phyloP scores from a whole-genome alignment of 2,113 vertebrate species.

The Oophaga pumilio region DNA sequence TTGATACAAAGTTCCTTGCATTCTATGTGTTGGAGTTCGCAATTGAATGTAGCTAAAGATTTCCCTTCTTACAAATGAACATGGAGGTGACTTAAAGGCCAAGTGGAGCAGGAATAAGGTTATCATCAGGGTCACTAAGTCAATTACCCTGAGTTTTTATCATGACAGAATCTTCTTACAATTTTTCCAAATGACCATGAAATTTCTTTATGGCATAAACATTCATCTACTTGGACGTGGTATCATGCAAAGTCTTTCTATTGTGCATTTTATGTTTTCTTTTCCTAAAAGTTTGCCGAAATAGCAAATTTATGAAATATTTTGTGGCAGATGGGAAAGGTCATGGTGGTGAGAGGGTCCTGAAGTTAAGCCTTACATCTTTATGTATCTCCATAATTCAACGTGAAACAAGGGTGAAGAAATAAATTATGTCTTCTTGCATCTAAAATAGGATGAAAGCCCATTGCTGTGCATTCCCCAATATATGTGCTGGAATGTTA shows the following conservation, averaged over 20 bases:
- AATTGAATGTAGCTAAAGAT: neutral
- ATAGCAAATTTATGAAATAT: neutral
- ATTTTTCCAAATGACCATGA: neutral
- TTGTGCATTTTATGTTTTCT: neutral
- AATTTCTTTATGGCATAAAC: neutral
- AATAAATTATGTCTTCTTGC: slow-evolving; percentile 42
- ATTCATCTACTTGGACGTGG: neutral
- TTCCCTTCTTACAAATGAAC: neutral
- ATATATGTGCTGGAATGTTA: slow-evolving; percentile 49
- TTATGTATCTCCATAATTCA: slow-evolving; percentile 29
- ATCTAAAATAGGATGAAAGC: slow-evolving; percentile 29
- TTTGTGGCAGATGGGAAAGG: slow-evolving; percentile 30
- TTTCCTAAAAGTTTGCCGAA: neutral
- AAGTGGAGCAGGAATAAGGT: slow-evolving; percentile 18
- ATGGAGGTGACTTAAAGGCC: neutral
- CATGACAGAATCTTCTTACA: neutral
- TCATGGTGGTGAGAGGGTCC: neutral
- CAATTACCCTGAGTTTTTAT: neutral
- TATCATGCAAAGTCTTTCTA: neutral
- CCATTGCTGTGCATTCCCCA: slow-evolving; percentile 36
- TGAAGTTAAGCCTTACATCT: slow-evolving; percentile 17
- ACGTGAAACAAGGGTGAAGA: slow-evolving; percentile 35
- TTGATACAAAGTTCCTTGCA: neutral
- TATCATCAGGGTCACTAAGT: slow-evolving; percentile 19
- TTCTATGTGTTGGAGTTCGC: neutral